Base-by-base conservation (phyloP, 2,888 invertebrate species). In the Harpagoxenus sublaevis region DNA sequence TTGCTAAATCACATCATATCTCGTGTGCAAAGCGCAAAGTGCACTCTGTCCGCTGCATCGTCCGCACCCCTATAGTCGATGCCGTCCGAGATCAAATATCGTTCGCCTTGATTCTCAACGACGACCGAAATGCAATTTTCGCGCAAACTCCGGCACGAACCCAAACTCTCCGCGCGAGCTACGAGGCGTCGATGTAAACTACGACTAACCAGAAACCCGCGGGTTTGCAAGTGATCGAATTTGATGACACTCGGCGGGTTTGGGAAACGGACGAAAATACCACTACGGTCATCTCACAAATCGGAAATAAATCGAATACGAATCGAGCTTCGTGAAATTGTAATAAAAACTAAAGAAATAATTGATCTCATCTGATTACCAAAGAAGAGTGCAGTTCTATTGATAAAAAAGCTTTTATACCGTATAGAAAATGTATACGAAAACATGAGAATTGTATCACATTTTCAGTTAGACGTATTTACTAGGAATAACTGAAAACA, bases 91-190 rank as follows among this genome's bases (percentile, higher is more conserved):
- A 88, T 89, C 90, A 90, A 89, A 89, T 90, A 87, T 89, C 89
- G 84, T 88, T 89, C 85, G 75, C 88, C 88, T 87, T 84, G 82
- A 90, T 89, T 88, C 87, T 87, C 81, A 62, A 66, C 65, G 75
- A 82, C 88, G 74, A 79, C 75, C 79, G 78, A 90, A 90, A 90
- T 88, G 84, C 84, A 89, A 90, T 90, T 90, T 90, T 82, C 66
- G 55, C 81, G 75, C 53, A 87, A 89, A 89, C 89, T 88, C 85
- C 39, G n/a, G n/a, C 84, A 31, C 63, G 73, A 45, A 81, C 68
- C 68, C 66, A 57, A 88, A 89, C 84, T 88, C 84, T 88, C 86
- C 42, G 63, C 62, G 55, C 86, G 75, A 86, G 79, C 86, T 86
- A 51, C 86, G 62, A 48, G 48, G 42, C 45, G 70, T 71, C 68